phyloP scores from a whole-genome alignment of 2,888 invertebrate genomes.

The Volucella inanis region DNA sequence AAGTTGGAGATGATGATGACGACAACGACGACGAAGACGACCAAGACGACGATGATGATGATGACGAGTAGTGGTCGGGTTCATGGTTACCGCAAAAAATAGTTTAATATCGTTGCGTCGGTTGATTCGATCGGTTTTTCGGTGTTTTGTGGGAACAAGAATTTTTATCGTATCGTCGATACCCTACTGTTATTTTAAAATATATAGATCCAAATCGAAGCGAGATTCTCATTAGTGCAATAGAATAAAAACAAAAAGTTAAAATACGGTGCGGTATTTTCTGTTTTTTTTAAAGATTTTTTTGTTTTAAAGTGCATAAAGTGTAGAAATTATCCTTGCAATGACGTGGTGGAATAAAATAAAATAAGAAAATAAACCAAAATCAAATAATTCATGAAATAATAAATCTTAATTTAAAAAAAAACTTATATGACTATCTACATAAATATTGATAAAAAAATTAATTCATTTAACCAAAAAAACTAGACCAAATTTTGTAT shows the following conservation, averaged over 20 bases:
- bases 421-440: too few relatives aligned
- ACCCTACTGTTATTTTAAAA: conserved; percentile 5
- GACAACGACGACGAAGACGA: conserved; percentile 72
- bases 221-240: too few relatives aligned
- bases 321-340: conserved; percentile 44
- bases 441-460: too few relatives aligned
- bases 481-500: too few relatives aligned
- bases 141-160: conserved; percentile 55
- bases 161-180: conserved; percentile 10
- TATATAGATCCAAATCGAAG: too few relatives aligned
- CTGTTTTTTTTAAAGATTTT: not conserved
- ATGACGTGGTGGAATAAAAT: conserved; percentile 51
- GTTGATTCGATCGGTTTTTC: conserved; percentile 81
- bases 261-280: conserved; percentile 2
- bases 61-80: conserved; percentile 82
- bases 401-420: too few relatives aligned
- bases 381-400: not conserved
- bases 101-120: conserved; percentile 83
- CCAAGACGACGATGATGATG: conserved; percentile 70
- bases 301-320: conserved; percentile 15
- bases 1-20: conserved; percentile 75
- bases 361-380: conserved; percentile 12
- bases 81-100: conserved; percentile 83
- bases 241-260: not conserved
- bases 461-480: too few relatives aligned